Evolutionary conservation across 1,140 invertebrate species (phyloP), one percentile per base, ranked within the genome.

Genomic region (Drosophila navojoa): DNA sequence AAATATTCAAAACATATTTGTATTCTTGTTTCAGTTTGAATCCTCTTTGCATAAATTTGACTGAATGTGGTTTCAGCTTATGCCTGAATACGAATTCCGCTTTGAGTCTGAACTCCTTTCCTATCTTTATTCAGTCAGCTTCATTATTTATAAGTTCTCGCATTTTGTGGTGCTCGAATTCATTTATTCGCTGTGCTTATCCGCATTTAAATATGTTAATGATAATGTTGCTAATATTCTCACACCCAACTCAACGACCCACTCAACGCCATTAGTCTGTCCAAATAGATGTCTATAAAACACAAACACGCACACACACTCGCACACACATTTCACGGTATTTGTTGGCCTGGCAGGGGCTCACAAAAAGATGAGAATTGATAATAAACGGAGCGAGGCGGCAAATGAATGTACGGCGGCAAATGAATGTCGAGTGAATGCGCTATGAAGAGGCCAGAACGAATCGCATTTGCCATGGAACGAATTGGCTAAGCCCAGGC

Each of bases 151-250:
- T 40, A 22, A 22, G 42, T 19, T 32, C 11, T 4, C 52, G 19
- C 16, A 35, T 25, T 67, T 55, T 19, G 54, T 15, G 27, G 29
- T 47, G 52, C n/a, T 44, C n/a, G 15, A 55, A 60, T 45, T 76
- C 61, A 72, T 58, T 71, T 47, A 76, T 45, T 69, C 42, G 62
- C 49, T 61, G 53, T 79, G 61, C 54, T 70, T 74, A 59, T 44
- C 57, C 62, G 52, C 69, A 76, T 82, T 82, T 71, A 84, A 87
- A 89, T 87, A 89, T 89, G 82, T 87, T 89, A 87, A 87, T 82
- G 84, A 67, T 71, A 71, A 71, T 71, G 69, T 44, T 66, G 69
- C 69, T 71, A 70, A 75, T 71, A 63, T 63, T 70, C 72, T 68
- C 62, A 45, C 53, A 50, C 72, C 71, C 69, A 42, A 53, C 60